phyloP scores from a whole-genome alignment of 2,888 invertebrate genomes.

The Clunio marinus region DNA sequence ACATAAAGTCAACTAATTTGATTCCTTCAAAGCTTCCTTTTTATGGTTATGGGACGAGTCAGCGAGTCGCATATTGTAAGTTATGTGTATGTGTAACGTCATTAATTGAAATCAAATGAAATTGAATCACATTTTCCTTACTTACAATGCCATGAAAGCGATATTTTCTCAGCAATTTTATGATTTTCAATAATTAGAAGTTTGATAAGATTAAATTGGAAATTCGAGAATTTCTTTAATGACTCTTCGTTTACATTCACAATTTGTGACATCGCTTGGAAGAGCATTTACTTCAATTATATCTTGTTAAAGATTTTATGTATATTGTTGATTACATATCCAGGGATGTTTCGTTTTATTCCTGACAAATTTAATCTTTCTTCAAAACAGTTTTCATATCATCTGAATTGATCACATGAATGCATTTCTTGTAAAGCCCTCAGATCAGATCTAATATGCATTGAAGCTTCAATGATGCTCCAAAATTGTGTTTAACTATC shows the following conservation, averaged over 20 bases:
- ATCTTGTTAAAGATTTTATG: conserved; percentile 19
- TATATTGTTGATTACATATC: neutral
- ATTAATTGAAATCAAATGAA: conserved; percentile 18
- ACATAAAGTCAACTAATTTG: conserved; percentile 24
- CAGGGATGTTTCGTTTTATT: conserved; percentile 9
- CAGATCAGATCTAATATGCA: conserved; percentile 3
- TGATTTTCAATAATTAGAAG: conserved; percentile 16
- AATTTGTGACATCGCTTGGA: no score
- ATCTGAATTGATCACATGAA: neutral
- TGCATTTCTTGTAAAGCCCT: neutral
- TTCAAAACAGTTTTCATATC: neutral
- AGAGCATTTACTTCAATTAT: conserved; percentile 10
- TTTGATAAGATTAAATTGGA: neutral
- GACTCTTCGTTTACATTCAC: neutral
- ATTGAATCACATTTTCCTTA: neutral
- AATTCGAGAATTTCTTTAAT: neutral
- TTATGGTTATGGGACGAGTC: conserved; percentile 25
- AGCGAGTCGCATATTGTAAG: conserved; percentile 1
- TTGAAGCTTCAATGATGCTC: neutral
- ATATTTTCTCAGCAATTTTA: neutral
- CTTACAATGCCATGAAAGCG: neutral
- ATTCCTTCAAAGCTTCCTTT: conserved; percentile 13
- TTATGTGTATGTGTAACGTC: conserved; percentile 10
- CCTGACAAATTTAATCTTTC: conserved; percentile 27
- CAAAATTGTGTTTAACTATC: neutral